Percentiles rank a stretch among this genome's conserved stretches.
phyloP scores from a whole-genome alignment of 2,113 vertebrate genomes.

The Poeciliopsis retropinna region DNA sequence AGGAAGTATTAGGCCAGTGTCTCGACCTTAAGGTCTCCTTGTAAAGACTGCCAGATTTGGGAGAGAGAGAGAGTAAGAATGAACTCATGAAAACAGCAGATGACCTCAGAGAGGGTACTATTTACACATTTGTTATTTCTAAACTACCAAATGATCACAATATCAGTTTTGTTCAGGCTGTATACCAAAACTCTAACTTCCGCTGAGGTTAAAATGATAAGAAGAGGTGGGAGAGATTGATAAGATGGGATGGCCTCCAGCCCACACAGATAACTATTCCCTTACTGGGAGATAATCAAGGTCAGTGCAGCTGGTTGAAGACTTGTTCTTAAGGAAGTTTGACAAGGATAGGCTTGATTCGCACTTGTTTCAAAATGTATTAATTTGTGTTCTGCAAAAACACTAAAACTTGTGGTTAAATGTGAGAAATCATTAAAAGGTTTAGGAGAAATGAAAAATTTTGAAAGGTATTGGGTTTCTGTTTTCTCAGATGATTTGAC shows the following conservation, averaged over 20 bases:
- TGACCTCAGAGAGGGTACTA: slow-evolving; percentile 5
- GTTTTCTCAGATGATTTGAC: slow-evolving; percentile 1
- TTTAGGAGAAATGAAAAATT: neutral
- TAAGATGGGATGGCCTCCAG: slow-evolving; percentile 52
- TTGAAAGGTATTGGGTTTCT: neutral
- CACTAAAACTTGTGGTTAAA: neutral
- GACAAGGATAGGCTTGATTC: neutral
- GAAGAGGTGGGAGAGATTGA: slow-evolving; percentile 50
- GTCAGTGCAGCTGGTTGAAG: slow-evolving; percentile 28
- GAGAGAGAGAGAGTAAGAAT: slow-evolving; percentile 34
- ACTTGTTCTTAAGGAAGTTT: slow-evolving; percentile 10
- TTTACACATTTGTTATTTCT: neutral
- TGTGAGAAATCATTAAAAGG: neutral
- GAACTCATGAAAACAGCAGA: slow-evolving; percentile 54
- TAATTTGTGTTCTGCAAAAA: neutral
- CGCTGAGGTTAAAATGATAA: slow-evolving; percentile 10
- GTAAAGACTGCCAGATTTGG: slow-evolving; percentile 8
- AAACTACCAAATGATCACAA: slow-evolving; percentile 12
- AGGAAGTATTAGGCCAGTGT: slow-evolving; percentile 39
- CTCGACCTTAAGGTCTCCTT: slow-evolving; percentile 48
- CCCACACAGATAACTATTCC: slow-evolving; percentile 48
- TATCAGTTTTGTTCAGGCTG: slow-evolving; percentile 48
- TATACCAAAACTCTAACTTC: slow-evolving; percentile 21
- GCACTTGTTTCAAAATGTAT: neutral
- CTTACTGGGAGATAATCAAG: slow-evolving; percentile 46